Evolutionary conservation across 1,140 invertebrate species (phyloP), one percentile per base, ranked within the genome.

Genomic region (Apolygus lucorum): DNA sequence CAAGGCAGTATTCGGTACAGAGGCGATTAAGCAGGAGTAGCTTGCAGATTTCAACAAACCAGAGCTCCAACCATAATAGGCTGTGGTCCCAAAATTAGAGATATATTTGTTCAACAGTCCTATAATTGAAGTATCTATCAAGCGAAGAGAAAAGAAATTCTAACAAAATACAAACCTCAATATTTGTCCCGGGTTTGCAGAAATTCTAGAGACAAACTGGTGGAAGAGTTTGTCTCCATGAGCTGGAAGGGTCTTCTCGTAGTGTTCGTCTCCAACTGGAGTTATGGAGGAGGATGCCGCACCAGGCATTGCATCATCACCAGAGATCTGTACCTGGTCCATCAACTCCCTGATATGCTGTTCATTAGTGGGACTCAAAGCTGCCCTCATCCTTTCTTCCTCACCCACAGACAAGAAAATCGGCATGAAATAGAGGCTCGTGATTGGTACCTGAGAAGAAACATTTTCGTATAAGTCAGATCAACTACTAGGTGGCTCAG

Each of bases 201-300:
- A 84, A 52, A 93, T 82, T 68, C 84, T 84, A 28, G 85, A 85
- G 0, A 89, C 74, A 74, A 94, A 93, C 71, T 88, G 85, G 78
- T 94, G 87, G 75, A 92, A 92, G 76, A 89, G 82, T 72, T 85
- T 83, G 77, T 95, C 91, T 0, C 90, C 91, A 77, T 93, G 91
- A 8, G 84, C 81, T 0, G 91, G 89, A 42, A 84, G 75, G 8
- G 83, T 82, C 74, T 91, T 90, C 73, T 94, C 92, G 77, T 94
- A 95, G 27, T 84, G 83, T 76, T 91, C 90, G 8, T 73, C 69
- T 21, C 72, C 76, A 11, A 21, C 4, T 11, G 54, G 22, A 24
- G 13, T 11, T 4, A 4, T 59, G 0, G 73, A 74, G 26, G 76
- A 71, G 2, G 78, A 79, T 2, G 76, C 76, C 11, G 64, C 72